Evolutionary conservation across 2,888 invertebrate genomes (phyloP), one percentile per base, ranked within the genome.

Genomic region (Cephonodes hylas): DNA sequence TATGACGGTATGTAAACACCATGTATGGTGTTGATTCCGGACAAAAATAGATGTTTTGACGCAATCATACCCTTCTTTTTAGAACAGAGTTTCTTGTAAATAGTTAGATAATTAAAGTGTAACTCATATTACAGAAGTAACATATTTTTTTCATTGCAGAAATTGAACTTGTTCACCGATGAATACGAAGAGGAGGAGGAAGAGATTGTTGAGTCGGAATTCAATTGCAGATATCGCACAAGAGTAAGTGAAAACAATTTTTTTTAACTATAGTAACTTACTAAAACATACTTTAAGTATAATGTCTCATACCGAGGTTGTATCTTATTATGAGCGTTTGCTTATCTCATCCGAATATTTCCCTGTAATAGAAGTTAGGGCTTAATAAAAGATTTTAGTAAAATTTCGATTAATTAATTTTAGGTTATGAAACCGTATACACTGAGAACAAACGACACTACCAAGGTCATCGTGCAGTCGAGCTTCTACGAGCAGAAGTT

Each of bases 401-500:
- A 4, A 8, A n/a, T n/a, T 38, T 38, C 13, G n/a, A 38, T n/a
- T 38, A 1, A 6, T n/a, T n/a, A 42, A 42, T 42, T 20, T 15
- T 23, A 58, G 45, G 0, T 22, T 13, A 1, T 2, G 3, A 23
- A 4, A 1, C 45, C 22, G 20, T 46, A 46, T 46, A 7, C 18
- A 22, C 10, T 46, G 13, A 20, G 8, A 46, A 20, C 38, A 8
- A 38, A 38, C n/a, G 38, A n/a, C 10, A 38, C 38, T n/a, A 38
- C 38, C 3, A 38, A 38, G 38, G 38, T 38, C 38, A 38, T 38
- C 38, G 38, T 38, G 38, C 38, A 38, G 38, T 38, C 38, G 4
- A 38, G 38, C 38, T 38, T 38, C 38, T 60, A 48, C 38, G 42
- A 20, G 2, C 60, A 60, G 42, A 53, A 15, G 18, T 25, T 60